Conservation (phyloP, 2,888 invertebrate species). For the Eucera pruinosa region DNA sequence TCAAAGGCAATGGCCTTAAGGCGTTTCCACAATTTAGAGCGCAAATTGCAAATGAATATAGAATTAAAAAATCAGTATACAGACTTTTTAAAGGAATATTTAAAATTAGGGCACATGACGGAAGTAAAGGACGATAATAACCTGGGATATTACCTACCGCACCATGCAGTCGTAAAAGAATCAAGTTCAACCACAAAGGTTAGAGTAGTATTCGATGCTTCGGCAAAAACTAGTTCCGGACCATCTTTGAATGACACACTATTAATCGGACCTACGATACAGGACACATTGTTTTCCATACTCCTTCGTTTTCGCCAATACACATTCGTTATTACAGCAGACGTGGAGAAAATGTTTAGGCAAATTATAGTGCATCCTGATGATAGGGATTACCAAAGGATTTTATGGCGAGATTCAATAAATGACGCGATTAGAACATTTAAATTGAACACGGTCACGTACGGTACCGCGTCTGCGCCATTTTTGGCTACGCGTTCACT, state of each 20-base stretch:
- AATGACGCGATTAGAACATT: not conserved
- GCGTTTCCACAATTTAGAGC: too few relatives aligned
- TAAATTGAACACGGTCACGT: not conserved
- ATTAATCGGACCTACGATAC: not conserved
- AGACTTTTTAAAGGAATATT: too few relatives aligned
- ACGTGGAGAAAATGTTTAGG: not conserved
- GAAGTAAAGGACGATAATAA: too few relatives aligned
- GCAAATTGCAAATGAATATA: too few relatives aligned
- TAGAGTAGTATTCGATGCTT: not conserved
- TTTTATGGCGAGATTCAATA: not conserved
- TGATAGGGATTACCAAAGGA: not conserved
- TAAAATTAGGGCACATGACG: too few relatives aligned
- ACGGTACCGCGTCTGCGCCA: too few relatives aligned
- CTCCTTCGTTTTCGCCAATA: not conserved
- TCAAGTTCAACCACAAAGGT: not conserved
- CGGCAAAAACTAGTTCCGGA: not conserved
- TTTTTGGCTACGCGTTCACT: too few relatives aligned
- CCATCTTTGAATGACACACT: not conserved
- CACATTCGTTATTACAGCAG: not conserved
- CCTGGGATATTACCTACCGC: too few relatives aligned
- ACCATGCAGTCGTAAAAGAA: conserved; percentile 16
- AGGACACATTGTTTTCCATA: not conserved
- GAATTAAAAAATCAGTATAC: too few relatives aligned
- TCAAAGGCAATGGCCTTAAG: too few relatives aligned
- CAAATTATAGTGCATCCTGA: not conserved